A percentile compares a stretch with the other conserved stretches of the same genome.
Evolutionary conservation across 2,797 vertebrate genomes (phyloP).

Genomic region (Cephalopachus bancanus): DNA sequence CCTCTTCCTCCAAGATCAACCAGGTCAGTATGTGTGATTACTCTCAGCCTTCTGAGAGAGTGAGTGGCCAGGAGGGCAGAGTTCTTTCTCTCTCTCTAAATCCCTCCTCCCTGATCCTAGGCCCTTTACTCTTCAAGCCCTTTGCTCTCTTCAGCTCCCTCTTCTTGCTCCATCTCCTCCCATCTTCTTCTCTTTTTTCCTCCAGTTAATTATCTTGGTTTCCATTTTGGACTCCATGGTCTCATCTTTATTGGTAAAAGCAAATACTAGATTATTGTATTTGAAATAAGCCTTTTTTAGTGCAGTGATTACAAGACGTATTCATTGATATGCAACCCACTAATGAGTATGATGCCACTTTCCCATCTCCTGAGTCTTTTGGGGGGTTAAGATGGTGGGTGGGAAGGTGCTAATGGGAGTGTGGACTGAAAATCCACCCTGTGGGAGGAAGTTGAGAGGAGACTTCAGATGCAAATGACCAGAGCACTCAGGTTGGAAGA

Average conservation of each 20-base stretch:
- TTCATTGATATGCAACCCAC: not conserved
- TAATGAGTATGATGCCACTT: too few species aligned
- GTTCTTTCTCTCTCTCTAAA: not conserved
- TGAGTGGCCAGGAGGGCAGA: not conserved
- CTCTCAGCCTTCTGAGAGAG: not conserved
- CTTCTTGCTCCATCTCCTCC: not conserved
- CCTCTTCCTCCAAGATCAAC: not conserved
- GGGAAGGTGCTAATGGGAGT: not conserved
- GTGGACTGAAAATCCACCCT: not conserved
- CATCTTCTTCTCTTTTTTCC: not conserved
- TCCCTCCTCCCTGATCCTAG: not conserved
- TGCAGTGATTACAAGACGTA: not conserved
- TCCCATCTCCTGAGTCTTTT: not conserved
- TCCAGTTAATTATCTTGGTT: not conserved
- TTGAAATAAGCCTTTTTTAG: not conserved
- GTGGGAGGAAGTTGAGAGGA: not conserved
- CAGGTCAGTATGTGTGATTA: constrained; percentile 1
- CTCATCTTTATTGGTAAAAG: not conserved
- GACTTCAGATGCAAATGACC: too few species aligned
- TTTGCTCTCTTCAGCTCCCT: not conserved
- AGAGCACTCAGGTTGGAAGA: not conserved
- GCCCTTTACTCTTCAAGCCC: not conserved
- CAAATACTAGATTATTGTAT: not conserved
- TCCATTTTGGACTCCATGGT: not conserved
- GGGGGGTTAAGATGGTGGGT: not conserved